Conservation (phyloP, 2,113 vertebrate genomes). For the Alethe castanea region DNA sequence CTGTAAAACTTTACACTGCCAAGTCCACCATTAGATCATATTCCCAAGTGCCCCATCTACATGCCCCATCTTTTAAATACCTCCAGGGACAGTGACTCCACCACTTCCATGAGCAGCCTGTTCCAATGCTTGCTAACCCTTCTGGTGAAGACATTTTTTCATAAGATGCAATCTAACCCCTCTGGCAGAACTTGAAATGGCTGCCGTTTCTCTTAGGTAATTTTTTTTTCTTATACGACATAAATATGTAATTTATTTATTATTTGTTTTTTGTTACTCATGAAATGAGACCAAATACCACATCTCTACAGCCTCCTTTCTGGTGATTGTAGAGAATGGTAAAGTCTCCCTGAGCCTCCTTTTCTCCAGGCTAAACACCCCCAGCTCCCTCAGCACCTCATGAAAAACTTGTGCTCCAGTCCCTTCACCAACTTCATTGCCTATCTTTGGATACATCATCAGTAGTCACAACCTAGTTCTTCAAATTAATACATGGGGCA, state of each 20-base stretch:
- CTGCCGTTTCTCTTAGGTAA: not conserved
- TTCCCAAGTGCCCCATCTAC: not conserved
- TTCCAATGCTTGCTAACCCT: not conserved
- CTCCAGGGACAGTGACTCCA: not conserved
- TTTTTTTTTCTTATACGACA: too few species aligned
- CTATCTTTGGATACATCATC: not conserved
- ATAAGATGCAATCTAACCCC: not conserved
- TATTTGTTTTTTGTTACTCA: not conserved
- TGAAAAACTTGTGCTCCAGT: not conserved
- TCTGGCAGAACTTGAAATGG: not conserved
- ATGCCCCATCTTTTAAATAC: not conserved
- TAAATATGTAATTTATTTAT: not conserved
- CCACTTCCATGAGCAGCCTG: not conserved
- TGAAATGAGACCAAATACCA: not conserved
- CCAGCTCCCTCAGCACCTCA: not conserved
- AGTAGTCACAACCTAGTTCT: not conserved
- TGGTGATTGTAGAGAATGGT: not conserved
- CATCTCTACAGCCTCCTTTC: not conserved
- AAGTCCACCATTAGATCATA: not conserved
- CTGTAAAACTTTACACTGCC: not conserved
- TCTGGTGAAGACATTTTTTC: not conserved
- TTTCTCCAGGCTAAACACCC: not conserved
- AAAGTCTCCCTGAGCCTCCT: not conserved
- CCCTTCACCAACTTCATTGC: not conserved
- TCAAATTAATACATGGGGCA: not conserved